Conservation (phyloP, 2,797 vertebrate species). For the Lycodopsis pacificus region DNA sequence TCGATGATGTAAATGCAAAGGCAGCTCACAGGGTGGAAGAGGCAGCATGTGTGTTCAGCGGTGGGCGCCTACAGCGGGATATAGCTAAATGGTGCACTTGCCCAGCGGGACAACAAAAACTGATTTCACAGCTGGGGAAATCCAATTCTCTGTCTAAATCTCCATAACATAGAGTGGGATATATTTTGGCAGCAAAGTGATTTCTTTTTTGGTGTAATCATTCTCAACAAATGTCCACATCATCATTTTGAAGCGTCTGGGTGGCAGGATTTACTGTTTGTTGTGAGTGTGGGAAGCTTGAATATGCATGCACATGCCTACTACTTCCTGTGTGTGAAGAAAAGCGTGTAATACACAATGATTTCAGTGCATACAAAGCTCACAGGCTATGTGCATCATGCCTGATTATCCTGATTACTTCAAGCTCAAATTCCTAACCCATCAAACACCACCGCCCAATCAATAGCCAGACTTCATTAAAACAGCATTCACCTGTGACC, state of each 20-base stretch:
- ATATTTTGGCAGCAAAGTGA: constrained; percentile 75
- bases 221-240: constrained; percentile 63
- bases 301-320: constrained; percentile 16
- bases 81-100: constrained; percentile 69
- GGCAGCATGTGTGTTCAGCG: constrained; percentile 53
- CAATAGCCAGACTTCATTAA: constrained; percentile 77
- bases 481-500: constrained; percentile 68
- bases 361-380: constrained; percentile 37
- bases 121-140: constrained; percentile 84
- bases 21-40: constrained; percentile 44
- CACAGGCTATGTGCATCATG: constrained; percentile 34
- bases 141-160: constrained; percentile 83
- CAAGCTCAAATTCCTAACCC: constrained; percentile 52
- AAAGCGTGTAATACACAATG: constrained; percentile 1
- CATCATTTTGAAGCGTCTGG: constrained; percentile 48
- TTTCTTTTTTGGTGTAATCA: constrained; percentile 74
- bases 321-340: constrained; percentile 38
- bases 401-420: constrained; percentile 66
- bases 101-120: constrained; percentile 79
- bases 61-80: constrained; percentile 49
- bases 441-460: constrained; percentile 58
- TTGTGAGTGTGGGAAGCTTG: constrained; percentile 40
- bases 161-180: constrained; percentile 76
- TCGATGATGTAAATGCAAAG: constrained; percentile 52
- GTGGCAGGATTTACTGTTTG: constrained; percentile 45